Evolutionary conservation across 2,888 invertebrate species (phyloP).

Genomic region (Onthophagus sagittarius): DNA sequence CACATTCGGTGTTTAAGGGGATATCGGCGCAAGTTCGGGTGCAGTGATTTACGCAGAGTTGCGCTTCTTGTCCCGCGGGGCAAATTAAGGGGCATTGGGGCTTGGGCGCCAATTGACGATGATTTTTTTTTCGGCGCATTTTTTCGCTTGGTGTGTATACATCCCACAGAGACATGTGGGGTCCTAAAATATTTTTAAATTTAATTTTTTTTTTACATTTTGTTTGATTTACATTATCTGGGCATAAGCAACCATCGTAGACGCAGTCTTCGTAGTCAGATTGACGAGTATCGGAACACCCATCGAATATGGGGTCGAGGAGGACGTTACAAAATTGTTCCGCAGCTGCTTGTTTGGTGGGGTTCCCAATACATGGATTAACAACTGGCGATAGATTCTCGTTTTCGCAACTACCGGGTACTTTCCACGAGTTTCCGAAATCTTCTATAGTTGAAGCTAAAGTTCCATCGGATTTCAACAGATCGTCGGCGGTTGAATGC

Average conservation of each 20-base stretch:
- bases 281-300: background rate
- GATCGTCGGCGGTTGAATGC: background rate
- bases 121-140: slow-evolving; percentile 8
- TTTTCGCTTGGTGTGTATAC: background rate
- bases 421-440: background rate
- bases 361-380: slow-evolving; percentile 9
- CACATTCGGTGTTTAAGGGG: background rate
- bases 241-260: slow-evolving; percentile 13
- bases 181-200: too few relatives aligned
- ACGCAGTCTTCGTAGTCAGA: slow-evolving; percentile 11
- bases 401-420: background rate
- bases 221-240: slow-evolving; percentile 15
- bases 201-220: background rate
- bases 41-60: slow-evolving; percentile 9
- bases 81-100: slow-evolving; percentile 5
- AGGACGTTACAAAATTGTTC: too few relatives aligned
- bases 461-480: slow-evolving; percentile 5
- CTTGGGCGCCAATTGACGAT: slow-evolving; percentile 13
- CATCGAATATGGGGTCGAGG: too few relatives aligned
- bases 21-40: slow-evolving; percentile 14
- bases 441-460: background rate
- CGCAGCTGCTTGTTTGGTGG: background rate
- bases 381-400: background rate
- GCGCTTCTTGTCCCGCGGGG: slow-evolving; percentile 7
- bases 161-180: slow-evolving; percentile 13